Evolutionary conservation across 2,113 vertebrate genomes (phyloP), one percentile per base, ranked within the genome.

Genomic region (Callipepla squamata): DNA sequence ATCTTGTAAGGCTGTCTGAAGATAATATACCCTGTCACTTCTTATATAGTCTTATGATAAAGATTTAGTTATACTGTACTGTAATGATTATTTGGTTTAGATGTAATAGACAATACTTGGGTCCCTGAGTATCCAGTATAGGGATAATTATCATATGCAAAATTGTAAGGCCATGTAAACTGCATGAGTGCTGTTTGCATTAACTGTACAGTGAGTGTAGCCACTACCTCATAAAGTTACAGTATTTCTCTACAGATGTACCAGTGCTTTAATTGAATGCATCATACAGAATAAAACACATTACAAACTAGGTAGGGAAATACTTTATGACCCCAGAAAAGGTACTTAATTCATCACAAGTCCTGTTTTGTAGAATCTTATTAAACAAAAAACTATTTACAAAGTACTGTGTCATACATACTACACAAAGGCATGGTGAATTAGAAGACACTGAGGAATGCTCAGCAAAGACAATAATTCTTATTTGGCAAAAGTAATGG

Each of bases 341-440:
- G 61, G 65, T 65, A 83, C 1, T 8, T 89, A 92, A 80, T 89
- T 75, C 12, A 77, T 91, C 70, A 80, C 53, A 78, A 92, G 28
- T 75, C 59, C 51, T 72, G 40, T 62, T 74, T 50, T 80, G 47
- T 50, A 69, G 36, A 68, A 89, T 65, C 65, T 77, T 80, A 77
- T 89, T 75, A 83, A 93, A 88, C 40, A 44, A 74, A 74, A 87
- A 85, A 28, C 34, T 72, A 76, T 92, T 96, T 77, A 77, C 62
- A 81, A 89, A 81, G 32, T 72, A 74, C 34, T 88, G 38, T 25
- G 11, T 91, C 73, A 83, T n/a, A 42, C 7, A 55, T 85, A 69
- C n/a, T 87, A 10, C 23, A 74, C 59, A 95, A 89, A 93, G 26
- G 17, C 7, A 72, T 11, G 18, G 40, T 89, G 42, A 89, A 87